phyloP scores from a whole-genome alignment of 1,140 invertebrate species.

The Ceratosolen solmsi region DNA sequence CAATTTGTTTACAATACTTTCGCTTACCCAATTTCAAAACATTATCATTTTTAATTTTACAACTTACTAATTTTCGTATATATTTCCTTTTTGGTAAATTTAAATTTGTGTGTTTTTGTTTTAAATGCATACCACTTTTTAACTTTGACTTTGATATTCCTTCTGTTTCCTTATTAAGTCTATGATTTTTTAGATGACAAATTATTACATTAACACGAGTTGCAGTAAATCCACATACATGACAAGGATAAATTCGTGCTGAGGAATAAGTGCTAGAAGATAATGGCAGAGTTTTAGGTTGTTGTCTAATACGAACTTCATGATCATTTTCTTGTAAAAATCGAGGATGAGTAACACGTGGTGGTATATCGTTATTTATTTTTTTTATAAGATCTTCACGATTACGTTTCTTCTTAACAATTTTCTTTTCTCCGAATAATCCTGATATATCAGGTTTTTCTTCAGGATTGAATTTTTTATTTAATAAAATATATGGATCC shows the following conservation, averaged over 20 bases:
- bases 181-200: constrained; percentile 80
- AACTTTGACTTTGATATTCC: constrained; percentile 50
- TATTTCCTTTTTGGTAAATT: constrained; percentile 73
- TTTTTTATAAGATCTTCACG: constrained; percentile 60
- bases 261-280: constrained; percentile 54
- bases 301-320: constrained; percentile 75
- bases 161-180: constrained; percentile 57
- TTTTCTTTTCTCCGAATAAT: constrained; percentile 70
- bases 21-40: constrained; percentile 59
- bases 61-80: constrained; percentile 60
- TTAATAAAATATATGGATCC: constrained; percentile 78
- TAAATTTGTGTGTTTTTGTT: constrained; percentile 52
- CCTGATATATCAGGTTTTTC: constrained; percentile 74
- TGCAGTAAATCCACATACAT: constrained; percentile 78
- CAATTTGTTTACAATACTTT: constrained; percentile 62
- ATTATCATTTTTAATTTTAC: constrained; percentile 58
- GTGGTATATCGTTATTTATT: constrained; percentile 55
- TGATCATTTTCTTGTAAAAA: constrained; percentile 77
- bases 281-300: constrained; percentile 58
- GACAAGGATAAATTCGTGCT: constrained; percentile 76
- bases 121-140: constrained; percentile 57
- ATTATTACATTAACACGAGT: constrained; percentile 81
- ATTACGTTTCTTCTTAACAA: constrained; percentile 64
- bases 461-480: constrained; percentile 77
- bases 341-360: constrained; percentile 73